Evolutionary conservation across 2,888 invertebrate genomes (phyloP).

Genomic region (Hypselothyrea guttata): DNA sequence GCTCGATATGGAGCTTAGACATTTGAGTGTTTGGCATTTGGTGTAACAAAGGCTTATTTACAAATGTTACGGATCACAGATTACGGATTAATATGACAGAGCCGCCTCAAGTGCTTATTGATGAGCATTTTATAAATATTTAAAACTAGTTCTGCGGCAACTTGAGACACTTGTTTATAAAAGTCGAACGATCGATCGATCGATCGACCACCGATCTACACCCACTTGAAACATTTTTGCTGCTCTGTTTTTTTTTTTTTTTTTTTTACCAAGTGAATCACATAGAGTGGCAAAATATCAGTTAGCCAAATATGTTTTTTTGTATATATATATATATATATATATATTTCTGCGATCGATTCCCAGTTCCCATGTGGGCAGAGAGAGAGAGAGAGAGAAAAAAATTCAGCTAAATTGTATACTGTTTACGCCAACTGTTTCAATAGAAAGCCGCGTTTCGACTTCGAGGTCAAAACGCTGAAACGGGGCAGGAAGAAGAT

Average conservation of each 20-base stretch:
- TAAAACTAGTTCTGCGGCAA: constrained; percentile 19
- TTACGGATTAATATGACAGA: background rate
- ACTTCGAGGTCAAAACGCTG: constrained; percentile 56
- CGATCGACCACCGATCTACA: constrained; percentile 27
- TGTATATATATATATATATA: too few relatives aligned
- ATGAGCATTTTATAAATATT: constrained; percentile 9
- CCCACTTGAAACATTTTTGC: background rate
- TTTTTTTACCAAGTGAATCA: constrained; percentile 55
- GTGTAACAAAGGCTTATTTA: constrained; percentile 3
- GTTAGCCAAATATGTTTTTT: constrained; percentile 39
- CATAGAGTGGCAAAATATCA: constrained; percentile 40
- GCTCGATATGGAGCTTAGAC: background rate
- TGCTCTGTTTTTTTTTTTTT: too few relatives aligned
- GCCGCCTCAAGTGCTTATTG: constrained; percentile 2
- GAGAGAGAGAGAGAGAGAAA: constrained; percentile 4
- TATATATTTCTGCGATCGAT: constrained; percentile 10
- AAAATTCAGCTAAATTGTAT: constrained; percentile 1
- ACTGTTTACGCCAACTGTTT: constrained; percentile 63
- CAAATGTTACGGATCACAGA: background rate
- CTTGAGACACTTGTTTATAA: constrained; percentile 26
- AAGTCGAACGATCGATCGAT: constrained; percentile 9
- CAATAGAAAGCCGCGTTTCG: constrained; percentile 65
- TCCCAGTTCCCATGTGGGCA: constrained; percentile 46
- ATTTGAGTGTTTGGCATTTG: background rate
- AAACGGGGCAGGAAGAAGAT: constrained; percentile 18